These are phyloP conservation scores for Myathropa florea DNA, from an alignment of 2,888 invertebrate genomes.

Conservation along the genomic window DNA sequence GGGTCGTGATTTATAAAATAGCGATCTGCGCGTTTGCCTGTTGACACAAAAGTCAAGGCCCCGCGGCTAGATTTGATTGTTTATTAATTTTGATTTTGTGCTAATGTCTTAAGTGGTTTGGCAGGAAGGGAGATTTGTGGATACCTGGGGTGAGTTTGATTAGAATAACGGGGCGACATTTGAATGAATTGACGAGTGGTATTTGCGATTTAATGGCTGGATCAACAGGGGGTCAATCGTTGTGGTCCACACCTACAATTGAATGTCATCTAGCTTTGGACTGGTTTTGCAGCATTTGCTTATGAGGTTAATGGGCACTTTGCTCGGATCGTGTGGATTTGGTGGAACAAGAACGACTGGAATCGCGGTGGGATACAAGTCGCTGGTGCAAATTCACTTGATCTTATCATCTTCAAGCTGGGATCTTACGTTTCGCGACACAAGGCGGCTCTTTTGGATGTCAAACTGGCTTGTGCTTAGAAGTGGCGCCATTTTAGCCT, in stretches of 20 bases:
- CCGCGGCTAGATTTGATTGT: background rate
- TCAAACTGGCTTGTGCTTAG: no score
- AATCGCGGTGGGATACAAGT: no score
- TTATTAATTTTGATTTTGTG: background rate
- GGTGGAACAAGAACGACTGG: no score
- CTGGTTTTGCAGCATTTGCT: background rate
- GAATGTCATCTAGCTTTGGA: background rate
- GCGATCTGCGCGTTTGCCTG: background rate
- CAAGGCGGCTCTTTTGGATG: no score
- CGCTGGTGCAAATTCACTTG: no score
- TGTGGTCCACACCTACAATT: background rate
- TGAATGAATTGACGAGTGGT: background rate
- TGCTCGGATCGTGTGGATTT: no score
- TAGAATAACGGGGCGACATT: background rate
- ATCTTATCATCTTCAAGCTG: no score
- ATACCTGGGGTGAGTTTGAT: background rate
- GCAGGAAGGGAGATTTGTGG: background rate
- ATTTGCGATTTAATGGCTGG: background rate
- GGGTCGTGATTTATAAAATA: conserved; percentile 38
- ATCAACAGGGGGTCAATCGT: background rate
- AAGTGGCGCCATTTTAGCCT: no score
- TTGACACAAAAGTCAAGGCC: conserved; percentile 32
- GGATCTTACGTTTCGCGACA: no score
- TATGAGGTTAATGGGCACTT: no score
- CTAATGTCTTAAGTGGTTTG: background rate